Evolutionary conservation across 2,888 invertebrate genomes (phyloP), one percentile per base, ranked within the genome.

Genomic region (Caenorhabditis sp.): DNA sequence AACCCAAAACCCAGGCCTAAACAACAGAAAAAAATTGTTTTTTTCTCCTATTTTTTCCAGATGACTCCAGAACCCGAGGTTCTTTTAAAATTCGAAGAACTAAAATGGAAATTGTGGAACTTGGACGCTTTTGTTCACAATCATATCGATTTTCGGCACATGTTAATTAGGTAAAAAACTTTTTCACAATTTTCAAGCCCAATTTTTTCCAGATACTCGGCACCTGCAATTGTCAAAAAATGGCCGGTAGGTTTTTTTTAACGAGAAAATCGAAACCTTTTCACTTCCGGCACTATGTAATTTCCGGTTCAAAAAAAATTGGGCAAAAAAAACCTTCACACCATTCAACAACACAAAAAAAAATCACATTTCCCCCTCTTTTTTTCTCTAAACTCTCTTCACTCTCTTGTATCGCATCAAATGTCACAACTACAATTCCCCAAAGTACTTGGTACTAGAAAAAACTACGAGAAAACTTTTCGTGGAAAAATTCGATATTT

Each of bases 81-180:
- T 6, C 23, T 68, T 14, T 65, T 72, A 8, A 49, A 57, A 12
- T 57, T 68, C 26, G 62, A 68, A 19, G 68, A 65, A 1, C 61
- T 72, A 21, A 63, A 64, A 49, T 19, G 51, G 21, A 58, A 62
- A 27, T 58, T 72, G 0, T 26, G 64, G 27, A 65, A 67, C 54
- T 58, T 72, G 54, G 67, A 72, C 23, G 64, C 67, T 17, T 72
- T 72, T 67, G 72, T 72, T 14, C 72, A 72, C 36, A 61, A 61
- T 31, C 67, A 67, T 31, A 21, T 62, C 12, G 72, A 67, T 53
- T 72, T 72, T 49, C 55, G 67, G 37, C 64, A 72, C 58, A 72
- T 67, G 51, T 6, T 64, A 31, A 53, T 72, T 37, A 62, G 72
- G 71, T 70, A 23, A 26, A 26, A 26, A n/a, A 12, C 3, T 43